Conservation (phyloP, 2,888 invertebrate genomes). For the Clitarchus hookeri region DNA sequence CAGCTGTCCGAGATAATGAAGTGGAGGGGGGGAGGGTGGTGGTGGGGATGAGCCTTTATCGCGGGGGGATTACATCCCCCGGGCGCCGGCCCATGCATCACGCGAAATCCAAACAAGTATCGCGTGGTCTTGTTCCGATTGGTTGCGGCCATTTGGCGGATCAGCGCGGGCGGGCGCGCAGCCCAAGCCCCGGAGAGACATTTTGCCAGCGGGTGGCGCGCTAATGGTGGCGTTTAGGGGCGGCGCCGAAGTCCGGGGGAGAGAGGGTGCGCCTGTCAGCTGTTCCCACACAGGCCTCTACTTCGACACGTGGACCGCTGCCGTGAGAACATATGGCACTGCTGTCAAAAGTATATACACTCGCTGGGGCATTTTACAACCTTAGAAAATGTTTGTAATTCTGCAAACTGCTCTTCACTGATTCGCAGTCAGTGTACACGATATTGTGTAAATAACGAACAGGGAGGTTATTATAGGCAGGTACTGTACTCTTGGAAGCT, state of each 20-base stretch:
- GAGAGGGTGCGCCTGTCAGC: neutral
- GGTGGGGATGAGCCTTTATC: neutral
- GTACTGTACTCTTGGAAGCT: too few species aligned
- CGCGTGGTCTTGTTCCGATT: slow-evolving; percentile 1
- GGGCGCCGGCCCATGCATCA: neutral
- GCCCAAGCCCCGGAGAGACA: neutral
- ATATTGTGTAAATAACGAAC: too few species aligned
- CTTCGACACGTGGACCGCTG: too few species aligned
- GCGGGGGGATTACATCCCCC: neutral
- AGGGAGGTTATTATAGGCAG: too few species aligned
- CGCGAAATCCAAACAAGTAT: slow-evolving; percentile 10
- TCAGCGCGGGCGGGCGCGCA: neutral
- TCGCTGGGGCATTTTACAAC: too few species aligned
- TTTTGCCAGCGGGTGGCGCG: neutral
- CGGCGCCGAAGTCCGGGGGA: too few species aligned
- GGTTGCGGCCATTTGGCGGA: neutral
- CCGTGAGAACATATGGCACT: too few species aligned
- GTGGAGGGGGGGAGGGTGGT: neutral
- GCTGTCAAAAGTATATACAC: too few species aligned
- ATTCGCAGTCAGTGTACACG: too few species aligned
- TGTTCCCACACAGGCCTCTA: too few species aligned
- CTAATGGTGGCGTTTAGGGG: neutral
- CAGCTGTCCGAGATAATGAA: neutral
- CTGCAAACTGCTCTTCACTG: too few species aligned
- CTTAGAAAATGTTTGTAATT: too few species aligned